Conservation (phyloP, 2,113 vertebrate species). For the Cnemophilus loriae region DNA sequence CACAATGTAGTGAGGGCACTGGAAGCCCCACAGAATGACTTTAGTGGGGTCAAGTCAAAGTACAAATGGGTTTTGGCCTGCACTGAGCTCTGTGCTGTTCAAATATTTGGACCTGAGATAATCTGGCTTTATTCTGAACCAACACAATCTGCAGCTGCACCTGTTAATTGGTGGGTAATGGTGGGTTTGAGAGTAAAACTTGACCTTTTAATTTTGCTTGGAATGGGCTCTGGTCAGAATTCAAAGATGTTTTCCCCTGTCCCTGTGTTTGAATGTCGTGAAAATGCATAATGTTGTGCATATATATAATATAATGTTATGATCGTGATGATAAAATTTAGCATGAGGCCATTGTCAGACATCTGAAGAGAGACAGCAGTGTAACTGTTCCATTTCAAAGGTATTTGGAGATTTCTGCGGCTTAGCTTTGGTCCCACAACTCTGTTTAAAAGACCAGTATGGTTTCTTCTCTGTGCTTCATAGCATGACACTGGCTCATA, state of each 20-base stretch:
- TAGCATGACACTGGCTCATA: neutral
- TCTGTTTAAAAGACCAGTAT: neutral
- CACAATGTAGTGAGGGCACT: neutral
- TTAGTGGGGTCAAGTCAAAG: neutral
- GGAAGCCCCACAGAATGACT: neutral
- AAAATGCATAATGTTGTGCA: neutral
- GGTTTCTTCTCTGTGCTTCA: neutral
- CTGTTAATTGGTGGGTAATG: neutral
- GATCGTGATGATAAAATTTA: neutral
- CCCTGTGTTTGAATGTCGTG: neutral
- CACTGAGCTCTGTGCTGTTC: accelerated
- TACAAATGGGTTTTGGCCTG: neutral
- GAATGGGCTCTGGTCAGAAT: neutral
- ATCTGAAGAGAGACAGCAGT: neutral
- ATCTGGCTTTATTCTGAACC: neutral
- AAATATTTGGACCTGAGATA: neutral
- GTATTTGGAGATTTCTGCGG: neutral
- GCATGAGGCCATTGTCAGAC: neutral
- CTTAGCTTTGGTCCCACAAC: neutral
- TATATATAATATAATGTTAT: neutral
- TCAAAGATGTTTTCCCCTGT: neutral
- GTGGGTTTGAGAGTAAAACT: neutral
- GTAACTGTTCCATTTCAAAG: constrained; percentile 4
- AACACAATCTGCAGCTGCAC: neutral
- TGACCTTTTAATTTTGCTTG: neutral